Evolutionary conservation across 64 coral and sea anemone genomes (phyloP), one percentile per base, ranked within the genome.

Genomic region (Anthopleura sola): DNA sequence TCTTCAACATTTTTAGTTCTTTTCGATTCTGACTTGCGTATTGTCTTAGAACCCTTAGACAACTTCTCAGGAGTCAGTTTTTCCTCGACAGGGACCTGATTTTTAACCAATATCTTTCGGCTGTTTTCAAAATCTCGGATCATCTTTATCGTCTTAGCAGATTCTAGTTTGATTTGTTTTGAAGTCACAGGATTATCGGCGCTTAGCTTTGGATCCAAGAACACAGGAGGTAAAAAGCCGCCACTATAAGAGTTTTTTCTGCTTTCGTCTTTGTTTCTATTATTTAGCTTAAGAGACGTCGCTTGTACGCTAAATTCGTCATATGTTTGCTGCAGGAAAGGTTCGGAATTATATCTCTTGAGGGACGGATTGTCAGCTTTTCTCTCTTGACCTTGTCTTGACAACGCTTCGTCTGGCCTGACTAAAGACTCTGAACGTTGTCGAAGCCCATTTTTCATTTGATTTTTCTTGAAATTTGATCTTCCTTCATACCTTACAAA

Each of bases 341-440:
- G 76, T n/a, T 79, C 76, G 10, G 76, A 79, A 33, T 79, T 79
- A 79, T 79, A 48, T 33, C 44, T 79, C 9, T 48, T 79, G 3
- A 79, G 37, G 47, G 38, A 13, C 24, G 44, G 18, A 79, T 38
- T 79, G 20, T 44, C 2, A 0, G 14, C 21, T 37, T 37, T 76
- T 79, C 76, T 21, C 11, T 79, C 76, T 44, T 38, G 76, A 79
- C 36, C 76, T 38, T 79, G 36, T 79, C 66, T 71, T 31, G 13
- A 0, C 9, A 71, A 12, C 11, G 10, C 66, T 33, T 71, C 66
- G 13, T 71, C 66, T 31, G 66, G 28, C 34, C 29, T 71, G 34
- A 71, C 28, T 28, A 71, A 71, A 34, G 76, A 79, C 4, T 33
- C 36, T 6, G 76, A 79, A 6, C 76, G 24, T 15, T 79, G 47